Conservation (phyloP, 2,888 invertebrate species). For the Coenonympha arcania region DNA sequence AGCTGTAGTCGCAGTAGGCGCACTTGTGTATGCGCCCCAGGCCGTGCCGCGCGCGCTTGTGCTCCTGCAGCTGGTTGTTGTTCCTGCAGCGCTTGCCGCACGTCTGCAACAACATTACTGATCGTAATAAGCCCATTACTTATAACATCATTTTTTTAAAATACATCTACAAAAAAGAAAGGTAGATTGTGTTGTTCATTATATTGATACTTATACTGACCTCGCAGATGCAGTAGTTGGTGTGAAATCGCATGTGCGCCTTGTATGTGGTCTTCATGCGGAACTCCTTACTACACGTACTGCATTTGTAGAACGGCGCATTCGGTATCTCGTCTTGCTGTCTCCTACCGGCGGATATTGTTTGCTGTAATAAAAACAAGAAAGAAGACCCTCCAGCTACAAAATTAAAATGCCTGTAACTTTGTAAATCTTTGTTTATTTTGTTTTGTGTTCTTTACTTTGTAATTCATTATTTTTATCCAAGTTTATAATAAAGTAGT, state of each 20-base stretch:
- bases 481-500: too few relatives aligned
- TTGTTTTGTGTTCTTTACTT: too few relatives aligned
- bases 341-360: constrained; percentile 7
- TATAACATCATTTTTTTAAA: too few relatives aligned
- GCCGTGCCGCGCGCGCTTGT: constrained; percentile 61
- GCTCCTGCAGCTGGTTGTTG: constrained; percentile 61
- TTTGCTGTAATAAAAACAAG: too few relatives aligned
- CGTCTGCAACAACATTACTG: constrained; percentile 34
- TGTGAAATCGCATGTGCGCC: constrained; percentile 60
- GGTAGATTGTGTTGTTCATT: too few relatives aligned
- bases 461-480: too few relatives aligned
- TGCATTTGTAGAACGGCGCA: constrained; percentile 45
- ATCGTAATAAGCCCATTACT: neutral
- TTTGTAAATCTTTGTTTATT: too few relatives aligned
- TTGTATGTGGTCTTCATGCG: constrained; percentile 58
- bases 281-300: constrained; percentile 53
- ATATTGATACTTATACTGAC: constrained; percentile 36
- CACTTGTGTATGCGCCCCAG: constrained; percentile 61
- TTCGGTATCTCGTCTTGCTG: constrained; percentile 31
- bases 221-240: constrained; percentile 63
- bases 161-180: too few relatives aligned
- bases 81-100: constrained; percentile 65
- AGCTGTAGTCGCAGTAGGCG: constrained; percentile 61
- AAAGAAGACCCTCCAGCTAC: too few relatives aligned
- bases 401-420: too few relatives aligned